Percentiles rank a stretch among this genome's conserved stretches.
Evolutionary conservation across 30 jellyfish, hydroid and myxozoan species (phyloP).

Genomic region (Pseudorhiza aurosa): DNA sequence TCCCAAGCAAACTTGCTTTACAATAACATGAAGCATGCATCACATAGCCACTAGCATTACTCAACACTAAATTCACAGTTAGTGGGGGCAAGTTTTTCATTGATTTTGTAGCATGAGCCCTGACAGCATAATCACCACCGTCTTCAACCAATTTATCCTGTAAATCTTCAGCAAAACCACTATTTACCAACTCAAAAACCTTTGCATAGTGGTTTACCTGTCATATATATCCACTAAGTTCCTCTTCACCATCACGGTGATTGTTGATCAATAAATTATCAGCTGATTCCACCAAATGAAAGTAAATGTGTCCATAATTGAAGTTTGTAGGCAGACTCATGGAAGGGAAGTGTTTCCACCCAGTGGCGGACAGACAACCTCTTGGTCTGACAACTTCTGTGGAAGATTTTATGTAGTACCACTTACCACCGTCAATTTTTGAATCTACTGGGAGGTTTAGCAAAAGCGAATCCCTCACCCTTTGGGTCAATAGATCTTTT

Average conservation of each 20-base stretch:
- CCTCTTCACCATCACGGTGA: background rate
- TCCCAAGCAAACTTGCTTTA: constrained; percentile 35
- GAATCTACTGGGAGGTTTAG: constrained; percentile 25
- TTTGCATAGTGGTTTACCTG: constrained; percentile 47
- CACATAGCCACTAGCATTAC: constrained; percentile 29
- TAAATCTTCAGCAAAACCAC: constrained; percentile 46
- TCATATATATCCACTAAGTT: background rate
- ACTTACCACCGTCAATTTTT: constrained; percentile 62
- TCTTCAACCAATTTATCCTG: constrained; percentile 26
- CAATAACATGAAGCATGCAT: constrained; percentile 18
- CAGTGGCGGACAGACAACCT: background rate
- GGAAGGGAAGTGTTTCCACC: constrained; percentile 40
- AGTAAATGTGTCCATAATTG: constrained; percentile 40
- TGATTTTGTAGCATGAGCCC: constrained; percentile 56
- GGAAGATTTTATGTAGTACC: constrained; percentile 18
- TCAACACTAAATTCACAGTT: background rate
- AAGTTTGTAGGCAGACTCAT: constrained; percentile 10
- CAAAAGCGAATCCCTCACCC: constrained; percentile 16
- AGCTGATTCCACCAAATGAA: constrained; percentile 35
- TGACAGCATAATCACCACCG: constrained; percentile 3
- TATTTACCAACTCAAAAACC: constrained; percentile 36
- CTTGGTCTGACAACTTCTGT: background rate
- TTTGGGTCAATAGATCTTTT: constrained; percentile 2
- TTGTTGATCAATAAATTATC: background rate
- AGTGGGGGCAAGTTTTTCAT: constrained; percentile 44